Percentiles rank a stretch among this genome's conserved stretches.
Evolutionary conservation across 2,888 invertebrate genomes (phyloP).

Genomic region (Chrysolina haemoptera): DNA sequence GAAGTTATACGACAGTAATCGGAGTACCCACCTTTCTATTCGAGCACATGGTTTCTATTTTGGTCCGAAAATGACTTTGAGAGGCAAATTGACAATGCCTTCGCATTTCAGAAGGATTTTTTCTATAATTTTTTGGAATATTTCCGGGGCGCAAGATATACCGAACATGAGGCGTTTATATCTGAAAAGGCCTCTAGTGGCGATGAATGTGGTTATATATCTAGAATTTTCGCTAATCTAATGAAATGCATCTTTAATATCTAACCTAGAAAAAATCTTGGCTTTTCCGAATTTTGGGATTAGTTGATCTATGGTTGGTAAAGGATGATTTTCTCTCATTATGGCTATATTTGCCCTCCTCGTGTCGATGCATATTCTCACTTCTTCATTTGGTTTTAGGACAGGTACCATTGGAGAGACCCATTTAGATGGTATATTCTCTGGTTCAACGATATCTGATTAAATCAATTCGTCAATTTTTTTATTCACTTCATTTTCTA

Average conservation of each 20-base stretch:
- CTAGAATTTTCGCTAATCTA: slow-evolving; percentile 53
- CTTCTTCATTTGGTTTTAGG: slow-evolving; percentile 51
- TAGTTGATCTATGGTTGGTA: slow-evolving; percentile 51
- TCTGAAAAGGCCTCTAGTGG: not conserved
- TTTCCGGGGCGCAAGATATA: not conserved
- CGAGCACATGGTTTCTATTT: slow-evolving; percentile 53
- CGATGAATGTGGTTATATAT: not conserved
- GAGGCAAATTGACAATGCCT: slow-evolving; percentile 5
- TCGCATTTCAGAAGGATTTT: not conserved
- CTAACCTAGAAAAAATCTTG: slow-evolving; percentile 50
- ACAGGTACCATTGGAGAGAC: slow-evolving; percentile 58
- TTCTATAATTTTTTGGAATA: slow-evolving; percentile 3
- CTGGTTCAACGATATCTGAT: slow-evolving; percentile 43
- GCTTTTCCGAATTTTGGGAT: slow-evolving; percentile 55
- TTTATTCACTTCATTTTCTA: not conserved
- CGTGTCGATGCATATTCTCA: slow-evolving; percentile 57
- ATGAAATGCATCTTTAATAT: slow-evolving; percentile 62
- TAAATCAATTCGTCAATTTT: not conserved
- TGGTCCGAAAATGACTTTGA: slow-evolving; percentile 55
- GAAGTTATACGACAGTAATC: no score
- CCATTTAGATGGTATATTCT: slow-evolving; percentile 53
- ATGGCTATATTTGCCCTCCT: slow-evolving; percentile 50
- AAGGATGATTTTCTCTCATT: slow-evolving; percentile 50
- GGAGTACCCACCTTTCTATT: not conserved
- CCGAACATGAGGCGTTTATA: not conserved